Percentiles rank a stretch among this genome's conserved stretches.
These are phyloP conservation scores for Eumaeus atala DNA, from an alignment of 1,140 invertebrate species.

Conservation along the genomic window DNA sequence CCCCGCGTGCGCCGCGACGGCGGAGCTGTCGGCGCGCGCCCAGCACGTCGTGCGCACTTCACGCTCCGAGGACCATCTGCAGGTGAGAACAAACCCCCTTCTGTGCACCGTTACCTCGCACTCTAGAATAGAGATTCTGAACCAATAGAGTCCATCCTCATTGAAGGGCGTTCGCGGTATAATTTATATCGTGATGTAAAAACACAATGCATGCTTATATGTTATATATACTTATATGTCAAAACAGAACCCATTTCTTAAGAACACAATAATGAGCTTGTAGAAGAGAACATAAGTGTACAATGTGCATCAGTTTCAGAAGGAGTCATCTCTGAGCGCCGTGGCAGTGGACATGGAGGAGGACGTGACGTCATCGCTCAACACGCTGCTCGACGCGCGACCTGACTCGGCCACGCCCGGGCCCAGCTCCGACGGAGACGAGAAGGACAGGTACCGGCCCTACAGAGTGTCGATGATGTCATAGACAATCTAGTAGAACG, in stretches of 20 bases:
- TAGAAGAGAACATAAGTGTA: not conserved
- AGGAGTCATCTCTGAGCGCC: constrained; percentile 83
- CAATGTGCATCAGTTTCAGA: constrained; percentile 70
- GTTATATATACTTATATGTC: too few relatives aligned
- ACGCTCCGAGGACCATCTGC: constrained; percentile 89
- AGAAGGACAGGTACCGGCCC: constrained; percentile 57
- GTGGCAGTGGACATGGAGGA: constrained; percentile 94
- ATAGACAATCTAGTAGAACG: not conserved
- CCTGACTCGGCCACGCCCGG: constrained; percentile 77
- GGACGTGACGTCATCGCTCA: constrained; percentile 92
- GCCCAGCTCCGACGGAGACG: constrained; percentile 41
- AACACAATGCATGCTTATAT: too few relatives aligned
- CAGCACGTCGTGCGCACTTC: constrained; percentile 81
- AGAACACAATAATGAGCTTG: too few relatives aligned
- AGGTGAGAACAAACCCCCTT: too few relatives aligned
- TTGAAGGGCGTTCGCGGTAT: too few relatives aligned
- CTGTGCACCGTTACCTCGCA: too few relatives aligned
- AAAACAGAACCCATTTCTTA: too few relatives aligned
- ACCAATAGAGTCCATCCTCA: too few relatives aligned
- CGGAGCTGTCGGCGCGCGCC: constrained; percentile 38
- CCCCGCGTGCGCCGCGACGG: constrained; percentile 77
- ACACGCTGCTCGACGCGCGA: constrained; percentile 89
- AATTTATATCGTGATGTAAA: too few relatives aligned
- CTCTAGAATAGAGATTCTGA: too few relatives aligned
- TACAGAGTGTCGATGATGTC: too few relatives aligned